Evolutionary conservation across 2,797 vertebrate genomes (phyloP), one percentile per base, ranked within the genome.

Genomic region (Leptatherina wallacei): DNA sequence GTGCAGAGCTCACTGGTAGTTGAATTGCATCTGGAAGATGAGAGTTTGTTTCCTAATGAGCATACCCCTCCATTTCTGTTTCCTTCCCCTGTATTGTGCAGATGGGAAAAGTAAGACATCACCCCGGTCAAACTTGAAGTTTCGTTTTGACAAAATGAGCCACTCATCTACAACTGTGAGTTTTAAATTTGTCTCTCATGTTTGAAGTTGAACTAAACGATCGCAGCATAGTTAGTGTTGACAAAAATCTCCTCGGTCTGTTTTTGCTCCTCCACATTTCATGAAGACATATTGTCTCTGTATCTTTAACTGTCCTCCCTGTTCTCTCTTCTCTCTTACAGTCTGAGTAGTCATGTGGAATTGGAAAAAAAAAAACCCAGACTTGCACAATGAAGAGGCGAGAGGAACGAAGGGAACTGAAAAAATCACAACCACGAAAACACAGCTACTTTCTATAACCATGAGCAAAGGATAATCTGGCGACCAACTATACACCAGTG

Each of bases 81-180:
- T 68, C 42, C 24, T 57, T 35, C 22, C 47, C 49, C 36, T 49
- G 2, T 20, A 24, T 61, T 61, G 33, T 57, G 27, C 64, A 94
- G 98, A 98, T 87, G 82, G 93, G 65, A 99, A 97, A 90, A 97
- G 86, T 89, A 97, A 96, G 89, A 98, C 96, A 40, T 99, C 98
- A 65, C 97, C 97, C 0, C 95, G 97, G 94, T 97, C 97, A 75
- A 98, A 96, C 90, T 94, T 99, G 94, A 99, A 98, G 92, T 98
- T 99, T 72, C 96, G 96, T 86, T 99, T 98, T 24, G 97, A 98
- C 93, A 98, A 99, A 92, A 96, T 98, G 91, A 98, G 95, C 90
- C 96, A 98, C 10, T 86, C 91, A 2, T 90, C 96, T 82, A 95
- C 95, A 82, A 78, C 91, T 85, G 98, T 95, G 83, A 94, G 92